These are phyloP conservation scores for Cephus runcator DNA, from an alignment of 2,888 invertebrate genomes.

Conservation along the genomic window DNA sequence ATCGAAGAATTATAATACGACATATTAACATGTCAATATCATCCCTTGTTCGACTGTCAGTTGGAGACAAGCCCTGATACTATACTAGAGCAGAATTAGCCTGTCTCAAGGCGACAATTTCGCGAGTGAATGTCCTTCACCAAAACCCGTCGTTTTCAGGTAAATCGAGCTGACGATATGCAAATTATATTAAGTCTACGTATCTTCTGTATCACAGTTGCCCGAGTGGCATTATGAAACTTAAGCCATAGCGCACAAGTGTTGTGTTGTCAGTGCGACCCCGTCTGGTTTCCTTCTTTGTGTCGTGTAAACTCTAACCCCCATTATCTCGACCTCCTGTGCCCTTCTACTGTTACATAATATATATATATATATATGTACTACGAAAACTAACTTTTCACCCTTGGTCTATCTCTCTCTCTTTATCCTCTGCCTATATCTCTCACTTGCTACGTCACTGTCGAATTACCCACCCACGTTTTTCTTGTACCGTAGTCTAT, in stretches of 20 bases:
- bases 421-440: no score
- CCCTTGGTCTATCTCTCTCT: neutral
- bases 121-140: neutral
- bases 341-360: neutral
- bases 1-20: neutral
- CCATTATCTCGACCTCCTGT: constrained; percentile 43
- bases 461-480: neutral
- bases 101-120: neutral
- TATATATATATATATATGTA: neutral
- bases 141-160: neutral
- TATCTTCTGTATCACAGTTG: constrained; percentile 50
- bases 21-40: neutral
- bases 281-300: constrained; percentile 32
- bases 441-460: neutral
- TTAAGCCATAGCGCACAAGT: constrained; percentile 59
- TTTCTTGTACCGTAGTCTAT: neutral
- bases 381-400: neutral
- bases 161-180: constrained; percentile 40
- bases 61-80: no score
- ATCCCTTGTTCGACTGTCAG: neutral
- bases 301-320: constrained; percentile 37
- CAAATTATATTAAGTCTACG: constrained; percentile 51
- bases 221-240: constrained; percentile 57
- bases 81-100: no score
- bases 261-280: constrained; percentile 48